These are phyloP conservation scores for Amphibalanus amphitrite DNA, from an alignment of 1,140 invertebrate genomes.

Conservation along the genomic window DNA sequence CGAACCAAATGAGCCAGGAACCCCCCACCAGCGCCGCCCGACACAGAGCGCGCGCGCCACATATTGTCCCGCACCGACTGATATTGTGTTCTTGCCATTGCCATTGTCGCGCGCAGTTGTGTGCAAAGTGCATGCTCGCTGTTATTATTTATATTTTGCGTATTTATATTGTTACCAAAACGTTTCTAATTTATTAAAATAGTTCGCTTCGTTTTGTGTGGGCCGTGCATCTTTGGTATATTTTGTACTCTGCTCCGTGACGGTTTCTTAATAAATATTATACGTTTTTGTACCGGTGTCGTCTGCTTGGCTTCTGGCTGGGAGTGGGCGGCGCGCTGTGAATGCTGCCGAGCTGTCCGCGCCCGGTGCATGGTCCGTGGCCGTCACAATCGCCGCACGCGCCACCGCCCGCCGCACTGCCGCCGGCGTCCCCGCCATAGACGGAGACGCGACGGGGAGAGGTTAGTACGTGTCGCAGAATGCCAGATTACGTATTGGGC, in stretches of 20 bases:
- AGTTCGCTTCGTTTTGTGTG: background rate
- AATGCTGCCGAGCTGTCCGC: no score
- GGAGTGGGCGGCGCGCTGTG: no score
- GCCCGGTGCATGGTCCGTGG: no score
- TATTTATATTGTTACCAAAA: conserved; percentile 2
- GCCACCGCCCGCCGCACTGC: no score
- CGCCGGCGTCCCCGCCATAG: no score
- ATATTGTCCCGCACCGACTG: background rate
- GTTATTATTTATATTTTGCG: background rate
- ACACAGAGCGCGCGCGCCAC: no score
- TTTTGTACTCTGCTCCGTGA: background rate
- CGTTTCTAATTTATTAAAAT: background rate
- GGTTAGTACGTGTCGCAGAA: no score
- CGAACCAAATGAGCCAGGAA: background rate
- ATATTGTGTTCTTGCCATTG: background rate
- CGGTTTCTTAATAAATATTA: background rate
- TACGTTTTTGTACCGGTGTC: background rate
- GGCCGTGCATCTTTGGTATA: background rate
- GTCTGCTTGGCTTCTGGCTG: no score
- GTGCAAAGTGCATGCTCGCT: background rate
- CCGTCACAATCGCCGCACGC: no score
- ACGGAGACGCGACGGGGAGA: no score
- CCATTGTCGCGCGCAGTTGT: background rate
- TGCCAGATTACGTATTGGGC: no score
- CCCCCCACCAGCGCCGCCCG: background rate